Evolutionary conservation across 1,140 invertebrate species (phyloP).

Genomic region (Aphelinus atriplicis): DNA sequence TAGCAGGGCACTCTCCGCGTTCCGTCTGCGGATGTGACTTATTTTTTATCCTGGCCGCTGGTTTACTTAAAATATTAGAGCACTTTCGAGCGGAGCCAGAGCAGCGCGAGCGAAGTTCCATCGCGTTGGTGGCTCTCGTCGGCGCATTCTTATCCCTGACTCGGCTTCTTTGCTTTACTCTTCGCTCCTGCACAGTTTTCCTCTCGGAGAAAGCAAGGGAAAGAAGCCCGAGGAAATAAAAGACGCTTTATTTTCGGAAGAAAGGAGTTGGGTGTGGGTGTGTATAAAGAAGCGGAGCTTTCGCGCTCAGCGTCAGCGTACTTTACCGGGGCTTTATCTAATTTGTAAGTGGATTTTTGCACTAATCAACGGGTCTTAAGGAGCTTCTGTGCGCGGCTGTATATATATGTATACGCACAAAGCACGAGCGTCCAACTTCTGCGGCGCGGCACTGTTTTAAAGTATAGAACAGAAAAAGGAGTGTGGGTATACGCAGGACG

Average conservation of each 20-base stretch:
- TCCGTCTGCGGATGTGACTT: conserved; percentile 41
- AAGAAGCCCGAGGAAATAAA: conserved; percentile 11
- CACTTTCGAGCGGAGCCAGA: conserved; percentile 44
- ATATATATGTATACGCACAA: conserved; percentile 8
- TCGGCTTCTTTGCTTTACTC: conserved; percentile 25
- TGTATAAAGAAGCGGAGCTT: background rate
- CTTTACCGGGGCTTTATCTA: conserved; percentile 60
- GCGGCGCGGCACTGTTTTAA: no score
- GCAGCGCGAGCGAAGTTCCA: conserved; percentile 27
- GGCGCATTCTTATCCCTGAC: conserved; percentile 21
- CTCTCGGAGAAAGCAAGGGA: background rate
- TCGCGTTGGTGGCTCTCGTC: conserved; percentile 42
- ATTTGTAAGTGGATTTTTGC: conserved; percentile 68
- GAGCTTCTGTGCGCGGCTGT: conserved; percentile 39
- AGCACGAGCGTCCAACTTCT: background rate
- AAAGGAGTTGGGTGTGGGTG: background rate
- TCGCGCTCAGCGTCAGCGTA: conserved; percentile 42
- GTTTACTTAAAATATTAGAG: conserved; percentile 68
- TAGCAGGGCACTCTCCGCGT: conserved; percentile 21
- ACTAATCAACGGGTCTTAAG: conserved; percentile 66
- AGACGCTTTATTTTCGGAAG: conserved; percentile 25
- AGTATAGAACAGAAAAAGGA: no score
- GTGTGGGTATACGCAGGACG: no score
- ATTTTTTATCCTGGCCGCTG: conserved; percentile 48
- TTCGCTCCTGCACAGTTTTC: background rate